A percentile compares a stretch with the other conserved stretches of the same genome.
Evolutionary conservation across 2,888 invertebrate species (phyloP).

Genomic region (Drosophila hamatofila): DNA sequence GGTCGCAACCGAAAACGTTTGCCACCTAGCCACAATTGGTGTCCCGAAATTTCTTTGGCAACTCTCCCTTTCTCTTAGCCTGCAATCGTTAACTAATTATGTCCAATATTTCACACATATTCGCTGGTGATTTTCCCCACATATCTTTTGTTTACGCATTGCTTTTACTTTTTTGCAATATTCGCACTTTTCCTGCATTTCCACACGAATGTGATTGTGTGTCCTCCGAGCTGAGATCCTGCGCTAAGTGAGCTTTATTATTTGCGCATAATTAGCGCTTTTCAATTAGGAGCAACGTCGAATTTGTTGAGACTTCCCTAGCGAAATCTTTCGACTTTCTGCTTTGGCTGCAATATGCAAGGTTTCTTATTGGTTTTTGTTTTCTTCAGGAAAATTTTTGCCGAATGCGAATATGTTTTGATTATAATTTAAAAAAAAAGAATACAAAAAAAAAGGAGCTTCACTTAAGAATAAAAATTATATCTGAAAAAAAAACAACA

Average conservation of each 20-base stretch:
- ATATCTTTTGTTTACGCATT: slow-evolving; percentile 41
- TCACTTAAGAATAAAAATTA: too few relatives aligned
- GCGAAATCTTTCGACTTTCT: slow-evolving; percentile 32
- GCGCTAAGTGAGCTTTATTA: slow-evolving; percentile 53
- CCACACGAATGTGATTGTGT: slow-evolving; percentile 26
- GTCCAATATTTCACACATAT: slow-evolving; percentile 41
- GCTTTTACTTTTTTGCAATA: slow-evolving; percentile 52
- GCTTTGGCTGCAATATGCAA: slow-evolving; percentile 44
- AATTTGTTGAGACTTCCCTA: slow-evolving; percentile 41
- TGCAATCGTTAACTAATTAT: slow-evolving; percentile 57
- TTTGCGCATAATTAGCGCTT: slow-evolving; percentile 75
- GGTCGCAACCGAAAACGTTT: slow-evolving; percentile 17
- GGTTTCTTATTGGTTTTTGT: slow-evolving; percentile 13
- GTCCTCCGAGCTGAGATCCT: slow-evolving; percentile 24
- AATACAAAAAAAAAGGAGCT: too few relatives aligned
- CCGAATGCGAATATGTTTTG: too few relatives aligned
- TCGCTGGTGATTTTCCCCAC: slow-evolving; percentile 22
- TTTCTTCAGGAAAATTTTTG: too few relatives aligned
- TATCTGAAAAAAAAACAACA: too few relatives aligned
- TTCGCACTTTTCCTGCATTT: slow-evolving; percentile 52
- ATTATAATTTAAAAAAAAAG: too few relatives aligned
- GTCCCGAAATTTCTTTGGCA: slow-evolving; percentile 27
- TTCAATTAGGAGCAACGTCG: slow-evolving; percentile 55
- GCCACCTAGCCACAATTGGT: slow-evolving; percentile 32
- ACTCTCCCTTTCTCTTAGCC: slow-evolving; percentile 38